phyloP scores from a whole-genome alignment of 2,113 vertebrate species.

The Macquaria australasica region DNA sequence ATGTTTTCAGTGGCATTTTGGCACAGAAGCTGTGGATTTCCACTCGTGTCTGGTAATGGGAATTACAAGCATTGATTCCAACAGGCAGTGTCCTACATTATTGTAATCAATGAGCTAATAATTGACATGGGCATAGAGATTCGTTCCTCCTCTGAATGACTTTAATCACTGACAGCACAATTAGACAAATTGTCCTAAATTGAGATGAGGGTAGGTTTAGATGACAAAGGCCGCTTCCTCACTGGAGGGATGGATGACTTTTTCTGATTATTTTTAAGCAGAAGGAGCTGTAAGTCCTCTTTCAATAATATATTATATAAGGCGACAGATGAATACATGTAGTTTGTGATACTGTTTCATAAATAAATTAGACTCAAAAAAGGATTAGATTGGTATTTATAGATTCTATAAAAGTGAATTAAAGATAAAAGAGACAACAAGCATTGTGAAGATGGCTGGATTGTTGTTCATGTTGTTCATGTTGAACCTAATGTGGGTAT shows the following conservation, averaged over 20 bases:
- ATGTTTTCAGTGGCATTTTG: too few species aligned
- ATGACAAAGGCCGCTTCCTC: conserved; percentile 38
- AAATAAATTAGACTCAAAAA: not conserved
- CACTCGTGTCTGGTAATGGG: too few species aligned
- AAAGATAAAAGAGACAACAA: too few species aligned
- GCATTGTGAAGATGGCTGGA: too few species aligned
- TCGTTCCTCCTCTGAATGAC: conserved; percentile 68
- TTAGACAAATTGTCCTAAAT: conserved; percentile 90
- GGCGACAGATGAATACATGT: not conserved
- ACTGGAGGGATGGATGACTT: conserved; percentile 3
- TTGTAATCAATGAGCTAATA: conserved; percentile 97
- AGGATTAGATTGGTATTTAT: not conserved
- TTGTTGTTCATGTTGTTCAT: too few species aligned
- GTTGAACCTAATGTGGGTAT: too few species aligned
- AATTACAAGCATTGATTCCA: conserved; percentile 80
- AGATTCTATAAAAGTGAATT: not conserved
- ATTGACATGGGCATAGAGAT: conserved; percentile 89
- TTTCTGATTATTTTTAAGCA: not conserved
- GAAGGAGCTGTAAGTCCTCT: not conserved
- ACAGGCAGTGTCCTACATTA: conserved; percentile 94
- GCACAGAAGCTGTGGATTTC: too few species aligned
- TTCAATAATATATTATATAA: not conserved
- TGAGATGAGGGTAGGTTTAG: conserved; percentile 87
- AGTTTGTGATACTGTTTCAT: not conserved
- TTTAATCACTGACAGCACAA: too few species aligned